Conservation (phyloP, 2,888 invertebrate species). For the Luffia ferchaultella region DNA sequence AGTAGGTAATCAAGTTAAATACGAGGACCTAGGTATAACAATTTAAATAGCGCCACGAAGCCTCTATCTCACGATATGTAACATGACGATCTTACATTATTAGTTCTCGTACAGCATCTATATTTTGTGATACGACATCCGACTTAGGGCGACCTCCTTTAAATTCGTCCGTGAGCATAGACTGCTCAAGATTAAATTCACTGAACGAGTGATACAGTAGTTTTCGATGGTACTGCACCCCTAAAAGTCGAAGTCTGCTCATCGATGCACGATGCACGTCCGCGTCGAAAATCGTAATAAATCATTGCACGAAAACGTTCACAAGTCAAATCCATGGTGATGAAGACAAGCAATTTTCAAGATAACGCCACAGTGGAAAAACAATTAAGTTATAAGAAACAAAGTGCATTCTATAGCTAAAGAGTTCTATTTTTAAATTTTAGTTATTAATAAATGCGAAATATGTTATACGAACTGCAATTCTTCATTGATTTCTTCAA, state of each 20-base stretch:
- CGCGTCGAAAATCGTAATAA: background rate
- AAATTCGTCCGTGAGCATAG: background rate
- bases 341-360: background rate
- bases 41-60: background rate
- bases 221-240: background rate
- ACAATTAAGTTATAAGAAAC: background rate
- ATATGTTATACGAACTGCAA: constrained; percentile 52
- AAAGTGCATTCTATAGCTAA: background rate
- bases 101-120: background rate
- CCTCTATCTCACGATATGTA: constrained; percentile 2
- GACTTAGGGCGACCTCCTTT: background rate
- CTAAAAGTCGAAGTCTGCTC: background rate
- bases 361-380: background rate
- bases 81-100: constrained; percentile 4
- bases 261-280: background rate
- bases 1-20: too few species aligned
- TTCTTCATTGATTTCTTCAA: constrained; percentile 70
- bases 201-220: background rate
- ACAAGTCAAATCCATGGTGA: background rate
- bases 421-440: background rate
- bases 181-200: background rate
- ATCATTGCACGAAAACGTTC: background rate
- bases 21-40: too few species aligned
- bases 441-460: background rate
- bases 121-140: background rate